A percentile compares a stretch with the other conserved stretches of the same genome.
phyloP scores from a whole-genome alignment of 2,888 invertebrate species.

The Disparrhopalites patrizii region DNA sequence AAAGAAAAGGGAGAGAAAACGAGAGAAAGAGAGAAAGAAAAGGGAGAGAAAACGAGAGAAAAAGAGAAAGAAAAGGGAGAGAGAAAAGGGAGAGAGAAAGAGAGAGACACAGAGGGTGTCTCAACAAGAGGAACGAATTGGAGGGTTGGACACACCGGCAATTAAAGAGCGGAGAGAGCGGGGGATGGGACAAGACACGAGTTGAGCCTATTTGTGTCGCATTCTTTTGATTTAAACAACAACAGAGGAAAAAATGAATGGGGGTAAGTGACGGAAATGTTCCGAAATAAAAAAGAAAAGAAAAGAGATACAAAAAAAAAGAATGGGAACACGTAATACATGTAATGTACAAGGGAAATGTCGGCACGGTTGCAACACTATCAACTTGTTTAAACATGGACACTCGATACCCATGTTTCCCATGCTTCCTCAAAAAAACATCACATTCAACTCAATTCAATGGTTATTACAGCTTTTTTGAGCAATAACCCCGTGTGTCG shows the following conservation, averaged over 20 bases:
- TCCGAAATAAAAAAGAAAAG: conserved; percentile 19
- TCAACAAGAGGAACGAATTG: too few species aligned
- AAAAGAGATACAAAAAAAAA: conserved; percentile 20
- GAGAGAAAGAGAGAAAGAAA: too few species aligned
- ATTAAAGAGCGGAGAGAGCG: too few species aligned
- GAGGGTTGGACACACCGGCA: too few species aligned
- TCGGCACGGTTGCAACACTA: conserved; percentile 35
- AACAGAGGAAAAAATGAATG: background rate
- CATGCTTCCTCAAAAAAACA: too few species aligned
- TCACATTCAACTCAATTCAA: conserved; percentile 23
- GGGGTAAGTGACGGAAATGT: background rate
- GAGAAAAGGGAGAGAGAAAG: too few species aligned
- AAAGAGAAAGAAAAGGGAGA: too few species aligned
- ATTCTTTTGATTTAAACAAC: background rate
- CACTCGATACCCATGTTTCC: conserved; percentile 39
- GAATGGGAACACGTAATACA: conserved; percentile 31
- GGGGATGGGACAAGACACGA: too few species aligned
- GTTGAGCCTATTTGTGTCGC: too few species aligned
- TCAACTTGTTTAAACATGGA: conserved; percentile 36
- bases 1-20: background rate
- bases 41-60: too few species aligned
- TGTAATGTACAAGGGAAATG: conserved; percentile 10
- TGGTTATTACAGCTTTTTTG: too few species aligned
- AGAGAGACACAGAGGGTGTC: background rate
- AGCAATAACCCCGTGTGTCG: too few species aligned